Evolutionary conservation across 2,888 invertebrate species (phyloP).

Genomic region (Erebia aethiops): DNA sequence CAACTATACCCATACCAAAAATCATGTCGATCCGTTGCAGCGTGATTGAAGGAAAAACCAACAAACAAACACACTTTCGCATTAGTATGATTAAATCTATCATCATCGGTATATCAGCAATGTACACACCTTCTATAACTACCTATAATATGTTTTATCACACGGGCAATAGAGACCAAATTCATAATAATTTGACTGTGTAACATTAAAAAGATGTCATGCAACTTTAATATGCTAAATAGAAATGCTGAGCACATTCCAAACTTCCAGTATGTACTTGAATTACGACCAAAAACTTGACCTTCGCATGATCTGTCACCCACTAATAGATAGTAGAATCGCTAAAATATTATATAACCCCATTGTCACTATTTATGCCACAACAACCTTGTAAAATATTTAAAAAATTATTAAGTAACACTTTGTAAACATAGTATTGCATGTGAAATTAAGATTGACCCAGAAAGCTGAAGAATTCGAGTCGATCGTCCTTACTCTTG

Average conservation of each 20-base stretch:
- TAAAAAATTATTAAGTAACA: slow-evolving; percentile 1
- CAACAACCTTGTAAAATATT: not conserved
- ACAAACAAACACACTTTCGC: too few relatives aligned
- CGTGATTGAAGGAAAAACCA: too few relatives aligned
- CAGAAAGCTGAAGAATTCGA: not conserved
- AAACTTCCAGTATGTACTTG: not conserved
- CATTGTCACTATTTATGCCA: not conserved
- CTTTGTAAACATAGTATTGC: not conserved
- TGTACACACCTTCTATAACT: too few relatives aligned
- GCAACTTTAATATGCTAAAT: not conserved
- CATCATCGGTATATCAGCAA: too few relatives aligned
- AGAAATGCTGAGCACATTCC: slow-evolving; percentile 4
- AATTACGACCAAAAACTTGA: slow-evolving; percentile 15
- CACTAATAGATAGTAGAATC: not conserved
- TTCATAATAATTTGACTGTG: too few relatives aligned
- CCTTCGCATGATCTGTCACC: not conserved
- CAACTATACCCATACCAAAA: too few relatives aligned
- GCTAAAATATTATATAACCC: slow-evolving; percentile 7
- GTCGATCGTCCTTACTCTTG: not conserved
- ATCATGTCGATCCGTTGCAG: too few relatives aligned
- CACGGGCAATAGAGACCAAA: too few relatives aligned
- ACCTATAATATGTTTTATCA: too few relatives aligned
- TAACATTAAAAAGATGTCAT: not conserved
- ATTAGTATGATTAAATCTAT: too few relatives aligned
- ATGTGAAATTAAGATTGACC: not conserved